Conservation (phyloP, 2,113 vertebrate genomes). For the Scomber japonicus region DNA sequence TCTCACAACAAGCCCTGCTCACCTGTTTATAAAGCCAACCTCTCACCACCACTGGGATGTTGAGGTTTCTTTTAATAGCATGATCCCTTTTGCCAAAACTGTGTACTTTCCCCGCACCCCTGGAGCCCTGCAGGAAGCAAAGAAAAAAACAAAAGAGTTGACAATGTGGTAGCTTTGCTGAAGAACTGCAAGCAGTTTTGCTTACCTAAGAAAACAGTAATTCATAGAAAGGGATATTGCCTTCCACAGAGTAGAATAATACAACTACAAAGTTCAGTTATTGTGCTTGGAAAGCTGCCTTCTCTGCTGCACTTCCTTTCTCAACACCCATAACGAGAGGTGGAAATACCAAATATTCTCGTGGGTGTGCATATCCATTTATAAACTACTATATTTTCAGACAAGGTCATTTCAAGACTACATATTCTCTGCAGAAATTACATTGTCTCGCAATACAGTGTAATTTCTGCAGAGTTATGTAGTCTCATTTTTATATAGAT, state of each 20-base stretch:
- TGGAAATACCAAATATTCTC: slow-evolving; percentile 51
- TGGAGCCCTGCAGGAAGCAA: slow-evolving; percentile 83
- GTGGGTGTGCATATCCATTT: slow-evolving; percentile 10
- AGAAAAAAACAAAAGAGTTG: slow-evolving; percentile 24
- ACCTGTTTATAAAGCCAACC: slow-evolving; percentile 99
- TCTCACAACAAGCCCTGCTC: slow-evolving; percentile 30
- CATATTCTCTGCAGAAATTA: not conserved
- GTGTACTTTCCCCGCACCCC: slow-evolving; percentile 89
- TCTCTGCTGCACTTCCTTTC: slow-evolving; percentile 25
- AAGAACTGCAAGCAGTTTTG: slow-evolving; percentile 15
- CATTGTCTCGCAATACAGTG: not conserved
- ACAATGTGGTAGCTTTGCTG: slow-evolving; percentile 9
- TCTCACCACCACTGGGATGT: slow-evolving; percentile 94
- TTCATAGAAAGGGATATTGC: not conserved
- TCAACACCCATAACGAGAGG: slow-evolving; percentile 24
- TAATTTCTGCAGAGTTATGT: not conserved
- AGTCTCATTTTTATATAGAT: not conserved
- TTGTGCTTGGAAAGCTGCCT: not conserved
- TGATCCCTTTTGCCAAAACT: slow-evolving; percentile 98
- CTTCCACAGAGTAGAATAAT: not conserved
- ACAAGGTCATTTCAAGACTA: slow-evolving; percentile 24
- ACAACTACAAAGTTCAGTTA: slow-evolving; percentile 1
- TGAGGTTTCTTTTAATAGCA: slow-evolving; percentile 95
- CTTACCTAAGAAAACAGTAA: not conserved
- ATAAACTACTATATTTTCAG: slow-evolving; percentile 45